phyloP scores from a whole-genome alignment of 1,140 invertebrate genomes.

The Drosophila saltans region DNA sequence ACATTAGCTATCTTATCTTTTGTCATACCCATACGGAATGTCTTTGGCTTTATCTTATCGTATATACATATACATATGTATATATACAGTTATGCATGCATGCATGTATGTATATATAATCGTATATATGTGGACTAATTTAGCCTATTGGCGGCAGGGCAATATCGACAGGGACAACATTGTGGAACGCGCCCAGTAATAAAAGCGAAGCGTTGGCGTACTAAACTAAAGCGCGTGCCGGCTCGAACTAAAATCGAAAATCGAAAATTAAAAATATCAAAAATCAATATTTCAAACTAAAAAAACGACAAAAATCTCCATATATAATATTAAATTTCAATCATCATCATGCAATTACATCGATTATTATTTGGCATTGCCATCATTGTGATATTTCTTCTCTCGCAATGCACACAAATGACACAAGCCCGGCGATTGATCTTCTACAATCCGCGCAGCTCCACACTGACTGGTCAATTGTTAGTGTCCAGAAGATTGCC shows the following conservation, averaged over 20 bases:
- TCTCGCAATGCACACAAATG: slow-evolving; percentile 35
- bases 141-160: slow-evolving; percentile 33
- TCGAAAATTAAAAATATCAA: not conserved
- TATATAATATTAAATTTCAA: not conserved
- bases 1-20: slow-evolving; percentile 7
- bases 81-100: not conserved
- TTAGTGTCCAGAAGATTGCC: slow-evolving; percentile 54
- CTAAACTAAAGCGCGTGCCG: slow-evolving; percentile 22
- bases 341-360: slow-evolving; percentile 46
- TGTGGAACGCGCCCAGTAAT: slow-evolving; percentile 47
- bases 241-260: not conserved
- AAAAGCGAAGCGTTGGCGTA: slow-evolving; percentile 41
- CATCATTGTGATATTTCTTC: slow-evolving; percentile 36
- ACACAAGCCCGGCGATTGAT: slow-evolving; percentile 54
- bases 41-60: slow-evolving; percentile 46
- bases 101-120: slow-evolving; percentile 29
- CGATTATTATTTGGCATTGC: slow-evolving; percentile 36
- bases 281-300: not conserved
- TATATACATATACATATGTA: slow-evolving; percentile 19
- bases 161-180: slow-evolving; percentile 53
- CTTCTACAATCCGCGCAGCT: slow-evolving; percentile 59
- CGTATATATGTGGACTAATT: slow-evolving; percentile 34
- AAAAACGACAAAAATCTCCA: not conserved
- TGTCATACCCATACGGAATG: not conserved
- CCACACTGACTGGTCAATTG: slow-evolving; percentile 57